Base-by-base conservation (phyloP, 2,888 invertebrate genomes). In the Volucella inflata region DNA sequence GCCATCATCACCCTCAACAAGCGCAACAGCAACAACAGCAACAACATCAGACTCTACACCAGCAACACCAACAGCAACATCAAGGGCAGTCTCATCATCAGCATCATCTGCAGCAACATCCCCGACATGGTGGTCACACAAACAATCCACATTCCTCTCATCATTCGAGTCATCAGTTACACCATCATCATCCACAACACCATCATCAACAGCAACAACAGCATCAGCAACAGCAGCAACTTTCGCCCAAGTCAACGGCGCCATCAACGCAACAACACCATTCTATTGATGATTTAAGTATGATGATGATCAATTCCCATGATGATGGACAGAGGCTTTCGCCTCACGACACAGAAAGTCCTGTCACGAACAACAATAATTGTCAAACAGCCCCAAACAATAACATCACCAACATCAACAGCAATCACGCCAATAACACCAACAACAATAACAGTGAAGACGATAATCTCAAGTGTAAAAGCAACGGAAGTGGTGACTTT, bases 331-430 rank as follows among this genome's bases (percentile, higher is more conserved):
- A 81, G 38, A 17, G 84, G 36, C 48, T 76, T 10, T 75, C 78
- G 16, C 57, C 77, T 2, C 48, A 59, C 16, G 57, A 76, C 1
- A 16, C 64, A 10, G 64, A 17, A 1, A 72, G 81, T 30, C 77
- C 77, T 11, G 36, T 14, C 1, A 51, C 11, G 3, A 72, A 36
- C 14, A 76, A 71, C 64, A 77, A 72, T 11, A 82, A 72, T 30
- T 67, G 78, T 12, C 79, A 72, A 53, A 70, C 70, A 17, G 57
- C 67, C 1, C 42, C 57, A 36, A 84, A 77, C 51, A 85, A 71
- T 60, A 87, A 75, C 75, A 87, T 57, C 62, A 68, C 62, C 55
- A 87, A 80, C 44, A 82, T 46, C 82, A 87, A 68, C 75, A 87
- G 51, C 53, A 75, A 36, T 53, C 51, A 21, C 21, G 36, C 38